phyloP scores from a whole-genome alignment of 2,888 invertebrate species.

The Drosophila paracracens region DNA sequence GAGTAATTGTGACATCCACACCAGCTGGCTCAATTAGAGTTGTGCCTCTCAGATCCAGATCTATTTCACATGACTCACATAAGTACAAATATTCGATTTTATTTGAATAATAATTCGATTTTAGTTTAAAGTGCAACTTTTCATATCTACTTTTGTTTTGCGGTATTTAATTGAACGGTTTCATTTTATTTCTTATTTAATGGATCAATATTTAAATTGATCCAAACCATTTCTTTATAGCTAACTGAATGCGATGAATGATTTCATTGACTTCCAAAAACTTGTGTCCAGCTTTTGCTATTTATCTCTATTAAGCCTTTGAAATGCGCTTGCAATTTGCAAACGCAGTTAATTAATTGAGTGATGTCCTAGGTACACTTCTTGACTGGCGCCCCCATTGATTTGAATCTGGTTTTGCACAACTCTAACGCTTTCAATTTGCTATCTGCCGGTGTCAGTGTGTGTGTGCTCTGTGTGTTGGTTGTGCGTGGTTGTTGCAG shows the following conservation, averaged over 20 bases:
- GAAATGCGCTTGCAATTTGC: not conserved
- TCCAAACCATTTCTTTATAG: not conserved
- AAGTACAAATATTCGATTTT: not conserved
- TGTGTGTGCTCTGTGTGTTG: constrained; percentile 25
- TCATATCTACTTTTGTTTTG: not conserved
- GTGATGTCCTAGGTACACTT: not conserved
- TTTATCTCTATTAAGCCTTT: not conserved
- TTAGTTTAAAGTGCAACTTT: not conserved
- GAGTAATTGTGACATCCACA: constrained; percentile 13
- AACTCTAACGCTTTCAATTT: constrained; percentile 22
- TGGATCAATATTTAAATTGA: not conserved
- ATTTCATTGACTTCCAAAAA: not conserved
- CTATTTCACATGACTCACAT: not conserved
- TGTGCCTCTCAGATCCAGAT: not conserved
- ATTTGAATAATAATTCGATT: not conserved
- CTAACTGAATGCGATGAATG: not conserved
- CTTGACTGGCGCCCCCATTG: not conserved
- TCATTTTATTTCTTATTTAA: not conserved
- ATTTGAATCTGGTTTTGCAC: constrained; percentile 19
- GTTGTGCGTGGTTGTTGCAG: constrained; percentile 19
- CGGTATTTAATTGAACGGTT: not conserved
- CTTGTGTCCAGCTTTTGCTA: not conserved
- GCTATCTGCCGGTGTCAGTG: constrained; percentile 20
- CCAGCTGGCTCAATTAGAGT: constrained; percentile 9
- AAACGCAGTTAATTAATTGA: not conserved